Evolutionary conservation across 2,113 vertebrate species (phyloP), one percentile per base, ranked within the genome.

Genomic region (Budorcas taxicolor): DNA sequence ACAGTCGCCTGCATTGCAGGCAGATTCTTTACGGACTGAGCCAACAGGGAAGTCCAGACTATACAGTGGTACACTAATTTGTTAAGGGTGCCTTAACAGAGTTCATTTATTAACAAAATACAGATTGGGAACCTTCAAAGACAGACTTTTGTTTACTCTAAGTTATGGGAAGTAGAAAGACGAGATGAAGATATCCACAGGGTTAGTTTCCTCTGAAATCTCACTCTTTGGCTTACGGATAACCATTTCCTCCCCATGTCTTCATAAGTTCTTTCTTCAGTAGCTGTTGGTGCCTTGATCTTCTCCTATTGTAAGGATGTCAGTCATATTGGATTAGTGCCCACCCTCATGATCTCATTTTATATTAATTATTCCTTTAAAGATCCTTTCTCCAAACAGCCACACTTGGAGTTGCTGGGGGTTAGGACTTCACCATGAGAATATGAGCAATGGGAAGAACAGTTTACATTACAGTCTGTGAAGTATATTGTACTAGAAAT

Each of bases 371-470:
- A 62, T 14, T 4, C 52, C 5, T 86, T 53, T 15, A 45, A 90
- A 90, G 47, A 21, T 6, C 0, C 7, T 76, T 25, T 86, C 10
- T 95, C 15, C 8, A 78, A 83, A 83, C 13, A 23, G 50, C 78
- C 16, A 78, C 2, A 47, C 76, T 40, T 43, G 84, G 23, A 87
- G 7, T 2, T 45, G 17, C 8, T 60, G 53, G 11, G 2, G 1
- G 0, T 58, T 92, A 88, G 27, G 21, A 55, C 17, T 43, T 58
- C 12, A 60, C 29, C 29, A 14, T 31, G 13, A 53, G 19, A 87
- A 45, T 78, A 36, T 57, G 13, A 5, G 17, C 27, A 1, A 0
- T 52, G 17, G 4, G 15, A 6, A n/a, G 7, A 25, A 55, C 11
- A 43, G 15, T 71, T 53, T 1, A 1, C 31, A 36, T 81, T 71